These are phyloP conservation scores for Cyclura pinguis DNA, from an alignment of 2,797 vertebrate genomes.

Conservation along the genomic window DNA sequence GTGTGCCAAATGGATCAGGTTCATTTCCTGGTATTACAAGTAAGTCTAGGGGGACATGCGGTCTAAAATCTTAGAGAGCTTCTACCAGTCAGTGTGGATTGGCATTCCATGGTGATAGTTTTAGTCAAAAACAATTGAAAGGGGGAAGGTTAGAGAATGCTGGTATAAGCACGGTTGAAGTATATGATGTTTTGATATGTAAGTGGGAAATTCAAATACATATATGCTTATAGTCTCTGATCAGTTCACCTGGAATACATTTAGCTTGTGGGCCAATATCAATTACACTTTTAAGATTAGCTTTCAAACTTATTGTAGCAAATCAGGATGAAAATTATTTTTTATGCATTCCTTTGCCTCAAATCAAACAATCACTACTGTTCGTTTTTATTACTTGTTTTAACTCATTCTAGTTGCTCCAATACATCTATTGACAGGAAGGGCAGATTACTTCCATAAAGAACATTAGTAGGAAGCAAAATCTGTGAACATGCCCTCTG, in stretches of 20 bases:
- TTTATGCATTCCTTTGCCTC: not conserved
- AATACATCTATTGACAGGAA: not conserved
- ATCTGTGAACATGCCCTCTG: no score
- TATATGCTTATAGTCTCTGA: not conserved
- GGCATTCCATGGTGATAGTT: no score
- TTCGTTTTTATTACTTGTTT: not conserved
- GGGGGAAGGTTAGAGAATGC: no score
- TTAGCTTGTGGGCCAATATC: not conserved
- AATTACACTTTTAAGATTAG: not conserved
- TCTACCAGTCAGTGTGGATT: no score
- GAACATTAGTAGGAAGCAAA: not conserved
- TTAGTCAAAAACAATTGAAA: no score
- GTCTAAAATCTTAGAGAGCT: no score
- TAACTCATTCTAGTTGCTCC: not conserved
- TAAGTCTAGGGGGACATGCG: no score
- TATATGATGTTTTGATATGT: not conserved
- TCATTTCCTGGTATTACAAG: no score
- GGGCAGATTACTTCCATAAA: not conserved
- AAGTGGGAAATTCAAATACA: not conserved
- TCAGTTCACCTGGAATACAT: not conserved
- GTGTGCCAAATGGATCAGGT: no score
- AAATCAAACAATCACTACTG: not conserved
- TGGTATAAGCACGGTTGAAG: not conserved
- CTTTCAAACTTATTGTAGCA: slow-evolving; percentile 25
- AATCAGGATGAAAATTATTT: slow-evolving; percentile 4